A percentile compares a stretch with the other conserved stretches of the same genome.
Conservation (phyloP, 2,113 vertebrate species). For the Labrus mixtus region DNA sequence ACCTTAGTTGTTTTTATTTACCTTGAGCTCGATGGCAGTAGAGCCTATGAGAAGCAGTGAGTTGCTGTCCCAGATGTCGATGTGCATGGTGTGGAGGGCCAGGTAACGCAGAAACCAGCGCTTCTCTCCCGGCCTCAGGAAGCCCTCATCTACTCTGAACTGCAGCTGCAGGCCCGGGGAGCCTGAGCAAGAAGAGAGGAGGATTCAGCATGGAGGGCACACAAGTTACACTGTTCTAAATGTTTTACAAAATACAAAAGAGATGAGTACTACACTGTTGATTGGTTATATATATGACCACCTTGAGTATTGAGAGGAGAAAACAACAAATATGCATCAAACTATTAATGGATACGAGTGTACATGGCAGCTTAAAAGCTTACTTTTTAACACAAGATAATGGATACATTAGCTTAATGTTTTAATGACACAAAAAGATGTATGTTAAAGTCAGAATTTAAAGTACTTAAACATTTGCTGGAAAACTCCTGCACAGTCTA, state of each 20-base stretch:
- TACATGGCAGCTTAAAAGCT: too few species aligned
- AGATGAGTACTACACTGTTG: too few species aligned
- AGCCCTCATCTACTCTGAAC: constrained; percentile 86
- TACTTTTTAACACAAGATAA: too few species aligned
- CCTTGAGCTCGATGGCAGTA: constrained; percentile 89
- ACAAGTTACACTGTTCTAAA: not conserved
- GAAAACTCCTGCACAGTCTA: too few species aligned
- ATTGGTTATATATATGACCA: not conserved
- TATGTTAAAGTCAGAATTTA: too few species aligned
- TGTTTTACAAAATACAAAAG: not conserved
- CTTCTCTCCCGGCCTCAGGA: constrained; percentile 87
- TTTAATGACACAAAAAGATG: too few species aligned
- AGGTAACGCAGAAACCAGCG: constrained; percentile 90
- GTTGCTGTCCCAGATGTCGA: constrained; percentile 94
- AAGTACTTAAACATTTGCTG: too few species aligned
- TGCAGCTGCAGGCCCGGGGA: constrained; percentile 88
- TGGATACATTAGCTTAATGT: too few species aligned
- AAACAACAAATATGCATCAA: too few species aligned
- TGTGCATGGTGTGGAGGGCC: constrained; percentile 88
- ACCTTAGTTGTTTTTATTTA: constrained; percentile 53
- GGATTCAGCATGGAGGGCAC: constrained; percentile 1
- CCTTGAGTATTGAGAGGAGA: not conserved
- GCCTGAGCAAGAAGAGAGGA: constrained; percentile 72
- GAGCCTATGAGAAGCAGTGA: constrained; percentile 94
- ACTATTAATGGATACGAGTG: not conserved